Percentiles rank a stretch among this genome's conserved stretches.
These are phyloP conservation scores for Otocyon megalotis DNA, from an alignment of 2,113 vertebrate genomes.

Conservation along the genomic window DNA sequence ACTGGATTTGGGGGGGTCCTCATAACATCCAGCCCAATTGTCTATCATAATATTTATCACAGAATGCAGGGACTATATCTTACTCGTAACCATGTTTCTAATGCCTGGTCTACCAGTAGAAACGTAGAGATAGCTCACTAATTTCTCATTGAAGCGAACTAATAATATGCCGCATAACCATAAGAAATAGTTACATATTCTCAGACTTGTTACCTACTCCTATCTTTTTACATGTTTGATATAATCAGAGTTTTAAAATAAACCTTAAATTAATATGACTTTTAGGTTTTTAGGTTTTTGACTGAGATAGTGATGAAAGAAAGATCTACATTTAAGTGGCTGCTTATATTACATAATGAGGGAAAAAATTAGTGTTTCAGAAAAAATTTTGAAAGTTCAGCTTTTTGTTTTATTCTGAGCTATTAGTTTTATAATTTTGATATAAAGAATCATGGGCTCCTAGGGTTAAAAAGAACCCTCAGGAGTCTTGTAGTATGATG, in stretches of 20 bases:
- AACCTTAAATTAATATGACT: neutral
- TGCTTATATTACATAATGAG: neutral
- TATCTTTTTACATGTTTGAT: neutral
- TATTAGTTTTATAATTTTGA: constrained; percentile 33
- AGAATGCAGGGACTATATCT: neutral
- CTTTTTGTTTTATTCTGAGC: neutral
- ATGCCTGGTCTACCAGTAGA: neutral
- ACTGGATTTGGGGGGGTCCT: neutral
- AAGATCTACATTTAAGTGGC: neutral
- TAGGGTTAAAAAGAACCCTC: neutral
- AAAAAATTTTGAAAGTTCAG: neutral
- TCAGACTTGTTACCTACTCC: neutral
- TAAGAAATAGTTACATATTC: neutral
- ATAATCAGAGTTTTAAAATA: neutral
- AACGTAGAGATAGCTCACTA: neutral
- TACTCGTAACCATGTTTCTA: neutral
- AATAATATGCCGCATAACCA: neutral
- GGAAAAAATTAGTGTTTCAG: neutral
- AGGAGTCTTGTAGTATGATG: neutral
- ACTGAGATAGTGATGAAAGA: neutral
- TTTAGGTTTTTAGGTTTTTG: neutral
- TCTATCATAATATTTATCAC: neutral
- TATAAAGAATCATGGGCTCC: neutral
- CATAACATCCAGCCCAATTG: neutral
- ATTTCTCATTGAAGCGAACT: neutral